Base-by-base conservation (phyloP, 2,888 invertebrate genomes). In the Elysia crispata region DNA sequence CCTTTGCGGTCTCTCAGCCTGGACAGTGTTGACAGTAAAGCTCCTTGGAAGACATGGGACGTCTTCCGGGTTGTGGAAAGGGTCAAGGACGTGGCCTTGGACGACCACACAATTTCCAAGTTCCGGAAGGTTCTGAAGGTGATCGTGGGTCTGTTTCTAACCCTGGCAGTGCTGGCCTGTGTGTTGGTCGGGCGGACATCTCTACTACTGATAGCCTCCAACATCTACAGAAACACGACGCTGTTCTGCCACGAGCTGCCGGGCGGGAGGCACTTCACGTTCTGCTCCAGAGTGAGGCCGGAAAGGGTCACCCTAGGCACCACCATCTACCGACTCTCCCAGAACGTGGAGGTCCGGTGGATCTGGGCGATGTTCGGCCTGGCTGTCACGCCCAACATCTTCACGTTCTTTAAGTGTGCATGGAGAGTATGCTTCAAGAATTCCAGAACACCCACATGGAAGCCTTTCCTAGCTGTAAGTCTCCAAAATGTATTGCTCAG, bases 151-250 rank as follows among this genome's bases (percentile, higher is more conserved):
- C 93, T 96, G 86, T 92, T 97, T 86, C 96, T 97, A 80, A 97
- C 97, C 91, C 91, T 96, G 72, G 95, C 96, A 88, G 97, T 98
- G 83, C 94, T 98, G 87, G 95, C 94, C 6, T 95, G 96, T 80
- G 96, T 96, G 67, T 96, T 97, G 83, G 93, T 97, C 89, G 95
- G 97, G 87, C 98, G 97, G 93, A 96, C 96, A 87, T 95, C 96
- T 81, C 94, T 97, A 83, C 85, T 89, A 57, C 82, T 89, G 23
- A 87, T 89, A 15, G 86, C 89, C 11, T 89, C 89, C 67, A 87
- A 87, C 82, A 84, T 89, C 8, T 86, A 87, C 80, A 82, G 84
- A 30, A 88, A 88, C 81, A 86, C 86, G 70, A 87, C 88, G 0
- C 77, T 88, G 25, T 85, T 85, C 30, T 89, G 88, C 74, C 78